Base-by-base conservation (phyloP, 1,140 invertebrate species). In the Bicyclus anynana region DNA sequence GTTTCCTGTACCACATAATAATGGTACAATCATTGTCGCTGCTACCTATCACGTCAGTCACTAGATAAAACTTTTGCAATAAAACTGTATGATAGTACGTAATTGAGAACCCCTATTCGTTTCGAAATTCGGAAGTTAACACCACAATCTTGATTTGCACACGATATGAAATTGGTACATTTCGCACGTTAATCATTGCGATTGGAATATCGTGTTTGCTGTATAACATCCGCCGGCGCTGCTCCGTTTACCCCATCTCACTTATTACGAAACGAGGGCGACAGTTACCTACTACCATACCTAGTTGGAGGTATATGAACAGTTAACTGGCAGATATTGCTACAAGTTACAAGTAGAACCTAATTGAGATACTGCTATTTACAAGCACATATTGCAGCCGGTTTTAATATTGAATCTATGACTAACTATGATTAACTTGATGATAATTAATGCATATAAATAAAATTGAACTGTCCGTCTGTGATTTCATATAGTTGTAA, bases 181-280 rank as follows among this genome's bases (percentile, higher is more conserved):
- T 59, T 52, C 29, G 20, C 20, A 20, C 33, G 0, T 20, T 21
- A 38, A 52, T 48, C 33, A 49, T 38, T 40, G 16, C 42, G 46
- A 48, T 54, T 58, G 54, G 63, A 51, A 65, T 65, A 58, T 65
- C 59, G 23, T 48, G 52, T 59, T 53, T 59, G 44, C 50, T 59
- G 35, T 49, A 59, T 53, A 38, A 53, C 50, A 53, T 59, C 57
- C 57, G 57, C 27, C 7, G 20, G 40, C 17, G 16, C 38, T 38
- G 9, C n/a, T 52, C 17, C 20, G 33, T 53, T 53, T 40, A 7
- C 33, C 40, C 44, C 33, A 53, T 59, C 21, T 59, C 51, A 46
- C 46, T 62, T 61, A 65, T 57, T 52, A 58, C 38, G 55, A 42
- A 65, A 60, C 51, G 58, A 61, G 57, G 53, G 48, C 37, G 53